phyloP scores from a whole-genome alignment of 1,140 invertebrate species.

The Lepidurus packardi region DNA sequence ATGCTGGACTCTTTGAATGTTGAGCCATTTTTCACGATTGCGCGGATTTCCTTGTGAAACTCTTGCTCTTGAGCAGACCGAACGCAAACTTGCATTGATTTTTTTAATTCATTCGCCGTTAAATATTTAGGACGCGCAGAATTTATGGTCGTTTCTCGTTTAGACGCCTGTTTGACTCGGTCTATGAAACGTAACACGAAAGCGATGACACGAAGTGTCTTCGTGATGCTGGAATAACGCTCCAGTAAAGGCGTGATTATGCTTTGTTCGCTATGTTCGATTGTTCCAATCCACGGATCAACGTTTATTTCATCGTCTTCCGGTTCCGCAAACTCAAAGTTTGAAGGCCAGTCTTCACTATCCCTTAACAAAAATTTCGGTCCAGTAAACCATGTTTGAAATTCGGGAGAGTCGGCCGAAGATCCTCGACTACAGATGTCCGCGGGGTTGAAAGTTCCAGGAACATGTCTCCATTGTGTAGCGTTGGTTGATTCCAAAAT shows the following conservation, averaged over 20 bases:
- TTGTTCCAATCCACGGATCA: background rate
- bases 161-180: background rate
- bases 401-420: background rate
- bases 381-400: background rate
- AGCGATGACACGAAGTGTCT: background rate
- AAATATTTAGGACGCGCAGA: background rate
- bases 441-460: conserved; percentile 32
- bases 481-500: too few species aligned
- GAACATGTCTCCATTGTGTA: conserved; percentile 32
- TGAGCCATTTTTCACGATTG: background rate
- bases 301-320: background rate
- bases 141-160: background rate
- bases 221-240: background rate
- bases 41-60: too few species aligned
- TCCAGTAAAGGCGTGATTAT: background rate
- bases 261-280: background rate
- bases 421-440: conserved; percentile 28
- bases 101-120: too few species aligned
- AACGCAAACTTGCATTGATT: too few species aligned
- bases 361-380: background rate
- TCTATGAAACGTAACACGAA: background rate
- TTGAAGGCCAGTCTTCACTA: background rate
- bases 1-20: background rate
- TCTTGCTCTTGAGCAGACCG: too few species aligned
- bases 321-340: background rate